Evolutionary conservation across 2,888 invertebrate genomes (phyloP), one percentile per base, ranked within the genome.

Genomic region (Drosophila algonquin): DNA sequence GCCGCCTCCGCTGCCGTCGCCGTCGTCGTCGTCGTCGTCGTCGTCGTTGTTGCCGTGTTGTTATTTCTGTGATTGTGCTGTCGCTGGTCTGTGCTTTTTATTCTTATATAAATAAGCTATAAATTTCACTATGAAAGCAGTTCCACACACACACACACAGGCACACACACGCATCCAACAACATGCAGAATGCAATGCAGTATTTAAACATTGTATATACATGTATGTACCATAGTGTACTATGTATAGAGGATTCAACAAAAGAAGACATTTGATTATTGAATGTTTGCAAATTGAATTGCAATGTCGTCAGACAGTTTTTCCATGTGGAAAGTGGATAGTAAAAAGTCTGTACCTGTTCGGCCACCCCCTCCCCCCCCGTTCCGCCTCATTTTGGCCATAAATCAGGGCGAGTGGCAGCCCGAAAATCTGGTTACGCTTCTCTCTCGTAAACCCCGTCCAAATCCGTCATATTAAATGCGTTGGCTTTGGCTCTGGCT

Each of bases 101-200:
- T 86, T 88, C 83, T 80, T 80, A 80, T 83, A 83, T 85, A 85
- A 88, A 88, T 85, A 88, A 85, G 83, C 83, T 87, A 88, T 85
- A 88, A 88, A 82, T 88, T 84, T 78, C 84, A 72, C 63, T 68
- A 77, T 73, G 77, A 73, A 73, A 75, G 83, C 81, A 81, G 40
- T 5, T 14, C 64, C 65, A 73, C 56, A 60, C 45, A 59, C 40
- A 58, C 30, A 46, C 44, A 61, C 35, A 50, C 46, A 32, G 47
- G 53, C 24, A 65, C 50, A 63, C 45, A 54, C 47, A 52, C 54
- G 68, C 55, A 51, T 60, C 59, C 45, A 59, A 52, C 44, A 35
- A 54, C 6, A 24, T 44, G 10, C 2, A 54, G 21, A 54, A 16
- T 40, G 9, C 45, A 68, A 16, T 40, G 9, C 45, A 68, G 69